These are phyloP conservation scores for Caenorhabditis latens DNA, from an alignment of 1,140 invertebrate species.

Conservation along the genomic window DNA sequence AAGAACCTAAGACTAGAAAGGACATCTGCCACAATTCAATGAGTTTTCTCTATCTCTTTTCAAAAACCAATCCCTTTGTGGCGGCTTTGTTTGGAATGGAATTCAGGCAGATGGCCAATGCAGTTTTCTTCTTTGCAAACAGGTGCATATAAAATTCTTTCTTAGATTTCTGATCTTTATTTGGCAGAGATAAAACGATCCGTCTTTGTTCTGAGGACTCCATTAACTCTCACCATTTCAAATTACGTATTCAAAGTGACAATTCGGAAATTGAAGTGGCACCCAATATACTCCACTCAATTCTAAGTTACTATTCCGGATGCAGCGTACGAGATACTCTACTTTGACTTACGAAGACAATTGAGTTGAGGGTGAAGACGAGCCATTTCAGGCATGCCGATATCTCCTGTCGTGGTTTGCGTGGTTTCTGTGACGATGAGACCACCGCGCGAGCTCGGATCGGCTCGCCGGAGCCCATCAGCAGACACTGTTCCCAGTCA, in stretches of 20 bases:
- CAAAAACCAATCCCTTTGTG: not conserved
- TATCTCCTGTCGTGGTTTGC: conserved; percentile 75
- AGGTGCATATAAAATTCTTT: conserved; percentile 40
- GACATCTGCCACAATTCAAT: conserved; percentile 18
- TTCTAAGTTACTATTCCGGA: conserved; percentile 46
- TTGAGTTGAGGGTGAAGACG: conserved; percentile 76
- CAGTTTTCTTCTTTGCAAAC: not conserved
- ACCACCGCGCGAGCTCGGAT: conserved; percentile 58
- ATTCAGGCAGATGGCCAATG: conserved; percentile 5
- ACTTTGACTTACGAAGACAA: conserved; percentile 76
- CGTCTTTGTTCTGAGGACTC: not conserved
- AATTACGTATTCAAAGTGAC: not conserved
- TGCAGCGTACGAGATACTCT: not conserved
- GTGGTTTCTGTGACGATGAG: conserved; percentile 53
- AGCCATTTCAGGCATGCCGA: conserved; percentile 77
- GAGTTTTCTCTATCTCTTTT: not conserved
- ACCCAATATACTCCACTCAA: not conserved
- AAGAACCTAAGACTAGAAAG: not conserved
- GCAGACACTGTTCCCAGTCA: conserved; percentile 61
- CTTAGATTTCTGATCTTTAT: conserved; percentile 10
- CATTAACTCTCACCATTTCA: not conserved
- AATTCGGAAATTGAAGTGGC: conserved; percentile 21
- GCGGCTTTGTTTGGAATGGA: conserved; percentile 23
- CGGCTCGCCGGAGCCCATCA: conserved; percentile 60
- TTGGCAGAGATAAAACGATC: conserved; percentile 4